These are phyloP conservation scores for Indicator indicator DNA, from an alignment of 2,113 vertebrate genomes.

Conservation along the genomic window DNA sequence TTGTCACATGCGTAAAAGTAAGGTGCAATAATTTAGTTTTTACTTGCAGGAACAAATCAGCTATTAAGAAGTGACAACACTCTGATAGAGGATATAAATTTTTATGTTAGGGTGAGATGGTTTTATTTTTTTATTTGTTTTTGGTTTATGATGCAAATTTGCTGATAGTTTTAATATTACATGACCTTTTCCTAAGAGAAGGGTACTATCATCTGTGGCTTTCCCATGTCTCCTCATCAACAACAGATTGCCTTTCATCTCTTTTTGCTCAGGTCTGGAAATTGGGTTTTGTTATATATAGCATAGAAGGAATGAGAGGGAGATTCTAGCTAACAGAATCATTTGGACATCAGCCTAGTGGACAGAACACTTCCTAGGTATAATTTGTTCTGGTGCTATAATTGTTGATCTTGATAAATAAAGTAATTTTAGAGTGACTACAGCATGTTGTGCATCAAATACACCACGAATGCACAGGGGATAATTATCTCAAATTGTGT, in stretches of 20 bases:
- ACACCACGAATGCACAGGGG: not conserved
- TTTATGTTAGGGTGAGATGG: not conserved
- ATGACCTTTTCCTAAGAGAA: not conserved
- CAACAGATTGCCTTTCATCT: not conserved
- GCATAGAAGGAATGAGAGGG: not conserved
- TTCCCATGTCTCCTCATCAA: not conserved
- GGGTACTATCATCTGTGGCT: not conserved
- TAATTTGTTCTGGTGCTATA: not conserved
- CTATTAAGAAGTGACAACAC: not conserved
- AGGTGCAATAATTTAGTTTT: not conserved
- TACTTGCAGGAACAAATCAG: not conserved
- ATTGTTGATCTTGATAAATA: slow-evolving; percentile 2
- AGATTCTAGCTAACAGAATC: not conserved
- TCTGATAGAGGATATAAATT: not conserved
- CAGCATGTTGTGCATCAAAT: not conserved
- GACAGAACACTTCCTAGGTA: not conserved
- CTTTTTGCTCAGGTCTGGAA: not conserved
- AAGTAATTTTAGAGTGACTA: not conserved
- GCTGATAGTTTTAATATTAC: not conserved
- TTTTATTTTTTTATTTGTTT: too few relatives aligned
- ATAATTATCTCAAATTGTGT: slow-evolving; percentile 33
- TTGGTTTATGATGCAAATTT: not conserved
- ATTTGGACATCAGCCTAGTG: not conserved
- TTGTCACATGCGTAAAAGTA: not conserved
- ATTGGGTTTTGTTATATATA: not conserved